Base-by-base conservation (phyloP, 2,113 vertebrate genomes). In the Pheucticus melanocephalus region DNA sequence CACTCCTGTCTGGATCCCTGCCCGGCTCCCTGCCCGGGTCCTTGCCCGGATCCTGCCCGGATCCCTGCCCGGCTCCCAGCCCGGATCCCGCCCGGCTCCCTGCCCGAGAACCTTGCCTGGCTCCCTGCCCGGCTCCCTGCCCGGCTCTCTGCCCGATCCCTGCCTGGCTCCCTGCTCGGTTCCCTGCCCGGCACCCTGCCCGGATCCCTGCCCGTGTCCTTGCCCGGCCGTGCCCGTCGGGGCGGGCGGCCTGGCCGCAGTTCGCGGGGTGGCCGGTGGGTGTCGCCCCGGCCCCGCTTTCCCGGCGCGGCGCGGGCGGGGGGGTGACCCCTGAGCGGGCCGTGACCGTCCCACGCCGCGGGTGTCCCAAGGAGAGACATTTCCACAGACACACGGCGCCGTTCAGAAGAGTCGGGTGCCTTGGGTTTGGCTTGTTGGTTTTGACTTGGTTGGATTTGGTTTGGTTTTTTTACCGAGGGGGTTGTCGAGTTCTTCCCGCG, bases 261-360 rank as follows among this genome's bases (percentile, higher is more conserved):
- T 98, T 95, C 76, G 53, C 84, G 54, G 50, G 28, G 12, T 47
- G 61, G 89, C 86, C 98, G 82, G 97, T 90, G 92, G 98, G 97
- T 97, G 97, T 98, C 98, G 95, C 96, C 82, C 66, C 72, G 96
- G 94, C 60, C 94, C 91, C 95, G 90, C 53, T 77, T 96, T 94
- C 56, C 40, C 47, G 25, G 50, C 50, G 50, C 25, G 25, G 50
- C 15, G 48, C 48, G 15, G 48, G 47, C 24, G 18, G 15, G 10
- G n/a, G n/a, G 8, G 17, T 25, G 33, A 53, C 44, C 92, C 81
- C 60, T 2, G 1, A 12, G 93, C 88, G 45, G 6, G n/a, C 91
- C 65, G 90, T 33, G 83, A 51, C 81, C 77, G 70, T 51, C 88
- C 72, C 77, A 3, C 24, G 73, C 73, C 78, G 4, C 35, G 3